A percentile compares a stretch with the other conserved stretches of the same genome.
Conservation (phyloP, 2,888 invertebrate species). For the Torymus auratus region DNA sequence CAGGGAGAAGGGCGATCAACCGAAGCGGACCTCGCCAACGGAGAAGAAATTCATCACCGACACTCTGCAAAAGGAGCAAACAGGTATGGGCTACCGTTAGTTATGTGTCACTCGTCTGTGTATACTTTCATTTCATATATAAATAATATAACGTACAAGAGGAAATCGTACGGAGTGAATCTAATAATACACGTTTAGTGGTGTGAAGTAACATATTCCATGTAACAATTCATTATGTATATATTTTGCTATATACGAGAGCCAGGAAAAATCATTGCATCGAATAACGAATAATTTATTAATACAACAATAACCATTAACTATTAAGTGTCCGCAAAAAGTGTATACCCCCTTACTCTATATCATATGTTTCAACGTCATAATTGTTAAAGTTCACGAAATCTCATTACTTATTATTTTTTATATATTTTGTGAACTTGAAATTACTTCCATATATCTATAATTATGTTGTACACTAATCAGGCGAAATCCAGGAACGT, state of each 20-base stretch:
- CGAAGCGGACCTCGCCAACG: conserved; percentile 71
- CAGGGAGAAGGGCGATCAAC: conserved; percentile 72
- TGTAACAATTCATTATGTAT: conserved; percentile 8
- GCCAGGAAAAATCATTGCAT: no score
- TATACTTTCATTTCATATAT: conserved; percentile 16
- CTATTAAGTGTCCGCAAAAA: neutral
- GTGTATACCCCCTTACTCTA: neutral
- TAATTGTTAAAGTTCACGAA: no score
- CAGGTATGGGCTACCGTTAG: conserved; percentile 65
- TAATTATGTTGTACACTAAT: neutral
- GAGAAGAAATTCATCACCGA: conserved; percentile 74
- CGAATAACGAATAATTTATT: no score
- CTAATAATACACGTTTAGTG: conserved; percentile 7
- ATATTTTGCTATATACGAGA: neutral
- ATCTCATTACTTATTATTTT: no score
- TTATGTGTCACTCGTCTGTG: neutral
- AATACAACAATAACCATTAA: neutral
- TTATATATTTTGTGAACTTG: no score
- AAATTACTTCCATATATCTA: neutral
- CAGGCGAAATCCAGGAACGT: neutral
- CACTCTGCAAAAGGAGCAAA: conserved; percentile 71
- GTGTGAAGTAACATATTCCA: conserved; percentile 32
- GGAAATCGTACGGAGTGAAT: conserved; percentile 35
- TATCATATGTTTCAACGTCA: no score
- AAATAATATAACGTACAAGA: conserved; percentile 26